Evolutionary conservation across 1,140 invertebrate genomes (phyloP).

Genomic region (Venustaconcha ellipsiformis): DNA sequence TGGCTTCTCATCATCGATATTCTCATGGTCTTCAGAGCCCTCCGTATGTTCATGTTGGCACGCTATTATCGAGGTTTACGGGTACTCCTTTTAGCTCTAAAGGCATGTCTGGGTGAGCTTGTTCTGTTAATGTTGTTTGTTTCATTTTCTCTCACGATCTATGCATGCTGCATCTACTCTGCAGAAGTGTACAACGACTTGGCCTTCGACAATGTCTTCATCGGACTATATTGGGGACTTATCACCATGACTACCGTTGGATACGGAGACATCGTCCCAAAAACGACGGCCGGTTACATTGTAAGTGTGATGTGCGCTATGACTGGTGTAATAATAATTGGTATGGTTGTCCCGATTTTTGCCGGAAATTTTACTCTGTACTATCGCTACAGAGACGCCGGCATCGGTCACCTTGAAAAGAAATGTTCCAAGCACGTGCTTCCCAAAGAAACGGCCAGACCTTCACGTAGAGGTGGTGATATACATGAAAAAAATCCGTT

Average conservation of each 20-base stretch:
- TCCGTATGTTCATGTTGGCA: constrained; percentile 23
- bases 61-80: constrained; percentile 31
- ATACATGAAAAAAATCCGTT: too few species aligned
- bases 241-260: constrained; percentile 98
- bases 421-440: too few species aligned
- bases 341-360: constrained; percentile 74
- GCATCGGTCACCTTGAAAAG: constrained; percentile 13
- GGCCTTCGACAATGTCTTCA: constrained; percentile 63
- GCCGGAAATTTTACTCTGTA: constrained; percentile 41
- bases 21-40: constrained; percentile 20
- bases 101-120: constrained; percentile 28
- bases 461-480: too few species aligned
- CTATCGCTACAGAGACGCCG: constrained; percentile 28
- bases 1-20: constrained; percentile 15
- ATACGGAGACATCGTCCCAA: constrained; percentile 74
- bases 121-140: constrained; percentile 24
- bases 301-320: constrained; percentile 93
- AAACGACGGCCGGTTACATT: constrained; percentile 81
- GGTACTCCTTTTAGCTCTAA: constrained; percentile 27
- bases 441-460: too few species aligned
- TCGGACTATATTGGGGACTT: constrained; percentile 95
- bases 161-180: constrained; percentile 20
- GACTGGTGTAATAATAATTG: constrained; percentile 94
- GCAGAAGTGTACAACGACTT: constrained; percentile 7
- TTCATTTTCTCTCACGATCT: constrained; percentile 15